Base-by-base conservation (phyloP, 2,888 invertebrate species). In the Junonia oenone region DNA sequence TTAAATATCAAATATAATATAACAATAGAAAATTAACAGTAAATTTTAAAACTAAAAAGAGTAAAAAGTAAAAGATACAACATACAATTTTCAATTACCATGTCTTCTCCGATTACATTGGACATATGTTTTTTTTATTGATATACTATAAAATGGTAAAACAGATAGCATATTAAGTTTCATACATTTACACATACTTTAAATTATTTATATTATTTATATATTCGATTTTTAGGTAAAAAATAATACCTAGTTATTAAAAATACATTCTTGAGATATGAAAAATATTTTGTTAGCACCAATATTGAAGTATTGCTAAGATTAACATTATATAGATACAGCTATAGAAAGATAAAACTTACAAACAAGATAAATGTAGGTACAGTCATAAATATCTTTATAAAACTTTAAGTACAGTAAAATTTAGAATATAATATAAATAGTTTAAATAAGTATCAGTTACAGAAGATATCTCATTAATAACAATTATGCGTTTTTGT, bases 201-300 rank as follows among this genome's bases (percentile, higher is more conserved):
- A 37, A 8, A 15, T 37, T 37, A 9, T 17, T 37, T 3, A 4
- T 11, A 19, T 40, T 15, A 37, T 8, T 37, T 5, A 19, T 17
- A 38, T 40, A 19, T 40, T 4, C 9, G 17, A 38, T 11, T 11
- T 19, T 40, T 40, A 40, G 11, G 38, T 40, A 40, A 22, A 48
- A 22, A 46, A 43, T 11, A 43, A 26, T 13, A 43, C n/a, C 6
- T 13, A 13, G 0, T 37, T 14, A 40, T 38, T 22, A 56, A 59
- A 56, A 57, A 55, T 60, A 58, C 45, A 54, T 48, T 48, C 17
- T 56, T 53, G 37, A 13, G 59, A 63, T 59, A 63, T 62, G 55
- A 48, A 59, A 22, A 52, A 58, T 54, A 56, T 48, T 51, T 63
- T 59, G 66, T 58, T 76, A 76, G 76, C 76, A 76, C 77, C 77